Evolutionary conservation across 1,140 invertebrate genomes (phyloP), one percentile per base, ranked within the genome.

Genomic region (Rhynchophorus ferrugineus): DNA sequence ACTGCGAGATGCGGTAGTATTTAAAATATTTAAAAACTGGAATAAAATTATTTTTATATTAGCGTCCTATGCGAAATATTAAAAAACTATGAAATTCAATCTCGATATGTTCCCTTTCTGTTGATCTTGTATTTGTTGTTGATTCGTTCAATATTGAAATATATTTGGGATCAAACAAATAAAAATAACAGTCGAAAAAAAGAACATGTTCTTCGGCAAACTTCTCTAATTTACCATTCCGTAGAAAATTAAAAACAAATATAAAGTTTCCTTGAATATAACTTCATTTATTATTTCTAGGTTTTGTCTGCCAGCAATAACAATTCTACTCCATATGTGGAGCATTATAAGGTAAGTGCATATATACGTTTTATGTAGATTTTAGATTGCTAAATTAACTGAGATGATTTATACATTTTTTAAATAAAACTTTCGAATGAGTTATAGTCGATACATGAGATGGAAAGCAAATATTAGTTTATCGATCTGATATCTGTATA

Each of bases 191-290:
- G 36, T 47, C 38, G 38, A 47, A 47, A 36, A 24, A 35, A 39
- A 49, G 11, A 29, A 11, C 24, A 29, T 38, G 17, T 41, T 38
- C 20, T 34, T 16, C 36, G 21, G 29, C 35, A 49, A 49, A 20
- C 41, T 49, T 49, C 19, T 37, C 38, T 35, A 50, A 41, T 43
- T 35, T 20, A 16, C 21, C 18, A 24, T 21, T 41, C 20, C 20
- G 34, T 38, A 17, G 42, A 45, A 45, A 53, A 45, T 53, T 53
- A 45, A 53, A 53, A 53, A 53, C 50, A 53, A 51, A 51, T 51
- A 51, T 37, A 34, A 51, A 45, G 17, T 53, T 53, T 46, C 34
- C 9, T 16, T 39, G 42, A 38, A 45, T 39, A 14, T 11, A 50
- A 43, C 34, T 38, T 45, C 33, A 45, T 39, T 53, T 53, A 41